A percentile compares a stretch with the other conserved stretches of the same genome.
Conservation (phyloP, 2,113 vertebrate genomes). For the Dasyprocta punctata region DNA sequence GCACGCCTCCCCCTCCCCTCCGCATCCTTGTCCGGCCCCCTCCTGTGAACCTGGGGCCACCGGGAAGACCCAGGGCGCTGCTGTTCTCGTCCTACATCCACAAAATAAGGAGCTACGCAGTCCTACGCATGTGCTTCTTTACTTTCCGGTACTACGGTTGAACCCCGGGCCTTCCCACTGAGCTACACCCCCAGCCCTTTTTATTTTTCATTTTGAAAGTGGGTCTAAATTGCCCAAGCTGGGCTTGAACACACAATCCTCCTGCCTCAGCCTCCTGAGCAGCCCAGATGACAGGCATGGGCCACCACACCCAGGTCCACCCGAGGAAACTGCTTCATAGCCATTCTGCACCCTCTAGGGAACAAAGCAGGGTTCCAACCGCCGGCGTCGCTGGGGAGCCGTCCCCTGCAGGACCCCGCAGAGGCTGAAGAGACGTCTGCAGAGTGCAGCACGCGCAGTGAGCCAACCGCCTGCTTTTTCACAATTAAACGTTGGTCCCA, state of each 20-base stretch:
- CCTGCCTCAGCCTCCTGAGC: background rate
- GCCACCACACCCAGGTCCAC: background rate
- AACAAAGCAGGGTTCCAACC: rapidly evolving
- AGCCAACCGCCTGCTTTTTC: background rate
- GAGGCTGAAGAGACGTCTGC: background rate
- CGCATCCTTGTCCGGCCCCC: background rate
- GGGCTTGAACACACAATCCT: too few relatives aligned
- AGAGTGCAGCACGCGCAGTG: background rate
- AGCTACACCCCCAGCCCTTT: background rate
- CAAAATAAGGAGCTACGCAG: background rate
- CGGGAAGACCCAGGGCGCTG: background rate
- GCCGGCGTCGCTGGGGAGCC: rapidly evolving
- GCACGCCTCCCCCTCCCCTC: background rate
- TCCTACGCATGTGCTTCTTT: background rate
- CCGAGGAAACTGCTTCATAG: too few relatives aligned
- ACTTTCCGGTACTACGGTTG: background rate
- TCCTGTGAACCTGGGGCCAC: background rate
- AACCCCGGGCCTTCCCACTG: background rate
- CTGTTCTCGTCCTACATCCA: background rate
- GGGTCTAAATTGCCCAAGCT: background rate
- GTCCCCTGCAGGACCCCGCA: too few relatives aligned
- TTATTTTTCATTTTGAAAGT: background rate
- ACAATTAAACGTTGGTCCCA: too few relatives aligned
- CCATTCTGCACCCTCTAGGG: background rate
- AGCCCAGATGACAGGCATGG: background rate